Evolutionary conservation across 2,888 invertebrate species (phyloP), one percentile per base, ranked within the genome.

Genomic region (Heliconius erato): DNA sequence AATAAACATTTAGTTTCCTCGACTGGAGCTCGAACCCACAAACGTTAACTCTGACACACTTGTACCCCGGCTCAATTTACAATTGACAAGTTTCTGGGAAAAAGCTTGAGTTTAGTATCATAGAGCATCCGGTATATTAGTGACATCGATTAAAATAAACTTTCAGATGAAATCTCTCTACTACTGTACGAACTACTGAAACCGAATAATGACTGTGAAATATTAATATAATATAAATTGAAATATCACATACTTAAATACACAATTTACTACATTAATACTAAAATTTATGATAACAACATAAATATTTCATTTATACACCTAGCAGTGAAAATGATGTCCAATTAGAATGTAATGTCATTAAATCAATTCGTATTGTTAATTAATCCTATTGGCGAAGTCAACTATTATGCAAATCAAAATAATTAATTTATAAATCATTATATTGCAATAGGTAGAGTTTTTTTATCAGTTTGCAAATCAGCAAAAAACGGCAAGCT

Each of bases 351-450:
- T 69, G 54, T 59, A 82, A 79, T 40, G 54, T 67, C 54, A 79
- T 82, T 79, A 79, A 82, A 74, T 79, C 79, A 82, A 72, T 82
- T 82, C 78, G 28, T 54, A 32, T 67, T n/a, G 71, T 79, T 44
- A 79, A 82, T 79, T 74, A 81, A 81, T 81, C 69, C 69, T 78
- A 78, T 81, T 81, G 49, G 28, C 63, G 44, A 65, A 78, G 81
- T 81, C 77, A 81, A 81, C 71, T 78, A 81, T 78, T 78, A 65
- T 78, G 81, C 78, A 78, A 71, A 63, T 49, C 78, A 76, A 81
- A 78, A 81, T 81, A 81, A 81, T 81, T 81, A 44, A 65, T 78
- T 81, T 77, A 81, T 78, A n/a, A 77, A 81, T 69, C 49, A 65
- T 72, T 63, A 49, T 71, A 78, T 65, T 40, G 71, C 40, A n/a